These are phyloP conservation scores for Amia ocellicauda DNA, from an alignment of 2,113 vertebrate species.

Conservation along the genomic window DNA sequence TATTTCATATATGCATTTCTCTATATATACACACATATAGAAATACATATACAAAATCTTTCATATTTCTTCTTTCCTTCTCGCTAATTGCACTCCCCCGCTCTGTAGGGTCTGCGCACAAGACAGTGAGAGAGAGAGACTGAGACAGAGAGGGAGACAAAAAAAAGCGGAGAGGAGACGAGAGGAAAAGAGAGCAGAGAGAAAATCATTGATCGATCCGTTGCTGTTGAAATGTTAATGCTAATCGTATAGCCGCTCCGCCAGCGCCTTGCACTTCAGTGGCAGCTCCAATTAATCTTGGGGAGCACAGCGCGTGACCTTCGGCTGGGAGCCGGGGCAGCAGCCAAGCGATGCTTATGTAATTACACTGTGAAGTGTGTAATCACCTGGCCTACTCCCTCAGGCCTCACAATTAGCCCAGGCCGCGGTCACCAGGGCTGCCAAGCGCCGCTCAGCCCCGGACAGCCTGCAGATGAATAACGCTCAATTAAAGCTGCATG, in stretches of 20 bases:
- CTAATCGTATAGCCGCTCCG: conserved; percentile 87
- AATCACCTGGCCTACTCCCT: conserved; percentile 90
- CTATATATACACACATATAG: too few species aligned
- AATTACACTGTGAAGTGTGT: conserved; percentile 95
- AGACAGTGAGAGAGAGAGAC: conserved; percentile 43
- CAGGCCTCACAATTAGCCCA: conserved; percentile 87
- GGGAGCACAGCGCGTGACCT: conserved; percentile 87
- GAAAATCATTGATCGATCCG: conserved; percentile 75
- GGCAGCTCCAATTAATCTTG: conserved; percentile 99
- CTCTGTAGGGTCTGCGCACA: conserved; percentile 50
- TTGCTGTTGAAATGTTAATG: conserved; percentile 87
- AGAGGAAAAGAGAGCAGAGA: conserved; percentile 23
- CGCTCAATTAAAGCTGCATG: conserved; percentile 85
- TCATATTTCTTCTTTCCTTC: too few species aligned
- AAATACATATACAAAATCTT: too few species aligned
- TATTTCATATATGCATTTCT: too few species aligned
- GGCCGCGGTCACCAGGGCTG: conserved; percentile 67
- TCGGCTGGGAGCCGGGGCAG: conserved; percentile 76
- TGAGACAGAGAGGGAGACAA: conserved; percentile 46
- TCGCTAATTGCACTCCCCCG: conserved; percentile 34
- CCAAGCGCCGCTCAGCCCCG: conserved; percentile 68
- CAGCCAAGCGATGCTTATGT: conserved; percentile 90
- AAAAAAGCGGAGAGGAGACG: conserved; percentile 9
- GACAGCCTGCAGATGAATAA: conserved; percentile 83
- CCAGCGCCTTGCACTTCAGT: conserved; percentile 75